Base-by-base conservation (phyloP, 2,888 invertebrate species). In the Limnephilus rhombicus region DNA sequence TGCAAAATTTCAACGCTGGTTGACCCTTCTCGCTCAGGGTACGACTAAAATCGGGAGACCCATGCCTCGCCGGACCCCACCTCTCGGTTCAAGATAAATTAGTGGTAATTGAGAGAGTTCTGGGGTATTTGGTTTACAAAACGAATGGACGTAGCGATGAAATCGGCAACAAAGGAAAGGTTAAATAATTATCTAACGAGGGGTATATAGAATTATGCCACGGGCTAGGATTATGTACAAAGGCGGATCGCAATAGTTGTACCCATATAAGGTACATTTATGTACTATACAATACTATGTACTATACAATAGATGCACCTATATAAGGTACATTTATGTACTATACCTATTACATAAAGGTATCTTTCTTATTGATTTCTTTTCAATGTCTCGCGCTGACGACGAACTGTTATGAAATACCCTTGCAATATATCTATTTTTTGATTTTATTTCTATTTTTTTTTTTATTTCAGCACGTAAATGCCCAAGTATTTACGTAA, bases 81-180 rank as follows among this genome's bases (percentile, higher is more conserved):
- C 31, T 83, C 83, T 83, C 37, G 86, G 88, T 37, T 11, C 13
- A 89, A 89, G 88, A 89, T 89, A 89, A 89, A 89, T 89, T 80
- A 34, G 88, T 80, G 88, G 88, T 89, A 89, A 89, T 89, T 89
- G 88, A 89, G 88, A 80, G 88, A 80, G 88, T 80, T 89, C 80
- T 37, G 34, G 80, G 88, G 80, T 80, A 45, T 89, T 89, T 89
- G 88, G 88, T 89, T 80, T 80, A 37, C 87, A 89, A 89, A 89
- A 89, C 37, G 88, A 89, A 89, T 89, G 88, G 37, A 80, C 88
- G 37, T n/a, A 34, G 88, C 88, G 88, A 80, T 89, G 88, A 89
- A 87, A 89, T 89, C 41, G 80, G 37, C 34, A 89, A 80, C 88
- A 89, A 80, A 53, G 88, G 41, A 89, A 89, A 37, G 88, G 88